Percentiles rank a stretch among this genome's conserved stretches.
Conservation (phyloP, 2,888 invertebrate species). For the Strigamia transsilvanica region DNA sequence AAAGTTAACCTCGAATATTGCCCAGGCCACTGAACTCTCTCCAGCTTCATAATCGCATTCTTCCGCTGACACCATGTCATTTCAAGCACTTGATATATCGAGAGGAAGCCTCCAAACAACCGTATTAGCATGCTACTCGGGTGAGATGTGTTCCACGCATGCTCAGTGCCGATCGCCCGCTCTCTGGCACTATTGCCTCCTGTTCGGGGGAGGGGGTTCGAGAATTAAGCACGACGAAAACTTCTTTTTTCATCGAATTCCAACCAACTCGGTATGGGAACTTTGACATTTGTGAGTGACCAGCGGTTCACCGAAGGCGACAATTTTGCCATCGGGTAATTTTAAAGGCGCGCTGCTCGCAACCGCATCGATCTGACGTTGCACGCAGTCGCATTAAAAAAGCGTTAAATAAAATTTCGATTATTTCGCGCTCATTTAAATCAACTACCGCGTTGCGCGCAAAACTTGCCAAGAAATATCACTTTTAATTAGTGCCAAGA, state of each 20-base stretch:
- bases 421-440: no score
- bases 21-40: constrained; percentile 8
- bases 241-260: not conserved
- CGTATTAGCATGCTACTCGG: not conserved
- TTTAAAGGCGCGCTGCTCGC: not conserved
- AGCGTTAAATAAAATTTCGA: no score
- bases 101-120: constrained; percentile 2
- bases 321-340: not conserved
- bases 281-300: constrained; percentile 8
- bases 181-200: not conserved
- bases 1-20: not conserved
- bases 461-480: no score
- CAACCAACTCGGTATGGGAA: constrained; percentile 3
- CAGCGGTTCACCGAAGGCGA: constrained; percentile 8
- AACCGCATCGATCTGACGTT: not conserved
- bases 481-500: no score
- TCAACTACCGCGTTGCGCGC: no score
- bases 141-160: constrained; percentile 8
- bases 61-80: constrained; percentile 8
- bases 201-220: not conserved
- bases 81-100: constrained; percentile 8
- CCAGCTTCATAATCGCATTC: constrained; percentile 8
- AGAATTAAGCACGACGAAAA: not conserved
- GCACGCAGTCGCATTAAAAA: not conserved
- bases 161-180: not conserved